Evolutionary conservation across 2,888 invertebrate genomes (phyloP), one percentile per base, ranked within the genome.

Genomic region (Lepetodrilus schrolli): DNA sequence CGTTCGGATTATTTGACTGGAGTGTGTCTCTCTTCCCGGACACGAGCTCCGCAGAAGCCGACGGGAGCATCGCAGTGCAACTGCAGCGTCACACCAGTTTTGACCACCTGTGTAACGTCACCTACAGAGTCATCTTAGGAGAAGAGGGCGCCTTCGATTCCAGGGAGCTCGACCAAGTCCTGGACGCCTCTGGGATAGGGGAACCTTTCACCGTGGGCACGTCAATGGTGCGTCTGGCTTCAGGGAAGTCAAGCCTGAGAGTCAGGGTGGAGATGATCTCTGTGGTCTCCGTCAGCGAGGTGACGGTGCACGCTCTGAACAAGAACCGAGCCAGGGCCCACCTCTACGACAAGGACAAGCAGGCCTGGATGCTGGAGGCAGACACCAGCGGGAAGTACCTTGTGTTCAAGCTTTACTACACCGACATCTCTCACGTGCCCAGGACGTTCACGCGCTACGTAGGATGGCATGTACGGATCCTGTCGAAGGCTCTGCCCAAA

Each of bases 1-100:
- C 94, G 0, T 95, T 95, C 88, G 95, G 95, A 7, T 94, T 94
- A 34, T 95, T 94, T 89, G 95, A 95, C 87, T 95, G 95, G 95
- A 95, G 94, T 84, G 92, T 95, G 2, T 86, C 86, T 4, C 81
- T 91, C 34, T 88, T 86, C 74, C 87, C 88, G 0, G 78, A 79
- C 68, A 84, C 83, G 10, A 84, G 81, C 70, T 88, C 88, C 2
- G 86, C 86, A 20, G 82, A 83, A 10, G 73, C 82, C 0, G 85
- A 89, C 34, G 90, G 86, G 23, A 87, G 84, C 75, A 81, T 92
- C 88, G 85, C 83, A 83, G 84, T 92, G 4, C 88, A 88, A 72
- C 87, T 95, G 47, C 93, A 94, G 85, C 92, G 95, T 69, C 92
- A 95, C 72, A 95, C 95, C n/a, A 95, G 95, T 58, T 95, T 95